Evolutionary conservation across 2,113 vertebrate species (phyloP).

Genomic region (Mionectes macconnelli): DNA sequence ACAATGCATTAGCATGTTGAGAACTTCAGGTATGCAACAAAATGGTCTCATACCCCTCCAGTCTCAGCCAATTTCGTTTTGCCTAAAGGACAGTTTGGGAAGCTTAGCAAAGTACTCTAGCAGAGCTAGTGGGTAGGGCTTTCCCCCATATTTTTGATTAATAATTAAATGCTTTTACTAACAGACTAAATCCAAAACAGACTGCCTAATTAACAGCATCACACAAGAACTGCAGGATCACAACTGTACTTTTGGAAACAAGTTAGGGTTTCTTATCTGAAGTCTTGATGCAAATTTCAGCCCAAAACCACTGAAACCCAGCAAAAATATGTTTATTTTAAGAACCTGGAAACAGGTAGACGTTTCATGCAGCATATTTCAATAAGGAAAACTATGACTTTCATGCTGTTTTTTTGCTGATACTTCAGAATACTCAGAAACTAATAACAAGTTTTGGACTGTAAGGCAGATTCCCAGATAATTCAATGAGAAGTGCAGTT

Average conservation of each 20-base stretch:
- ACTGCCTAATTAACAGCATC: background rate
- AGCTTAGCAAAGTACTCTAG: background rate
- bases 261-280: background rate
- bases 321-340: background rate
- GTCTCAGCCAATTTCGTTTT: background rate
- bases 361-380: background rate
- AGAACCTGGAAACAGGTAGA: background rate
- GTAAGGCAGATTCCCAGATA: background rate
- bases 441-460: background rate
- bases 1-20: background rate
- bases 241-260: background rate
- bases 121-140: background rate
- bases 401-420: background rate
- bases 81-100: background rate
- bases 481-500: background rate
- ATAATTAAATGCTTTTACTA: background rate
- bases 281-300: background rate
- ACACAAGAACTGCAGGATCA: background rate
- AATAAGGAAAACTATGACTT: background rate
- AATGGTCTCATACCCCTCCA: background rate
- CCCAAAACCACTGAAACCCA: background rate
- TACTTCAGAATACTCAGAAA: background rate
- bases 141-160: background rate
- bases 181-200: background rate
- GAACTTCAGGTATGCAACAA: background rate